Evolutionary conservation across 2,888 invertebrate species (phyloP), one percentile per base, ranked within the genome.

Genomic region (Drosophila anomelani): DNA sequence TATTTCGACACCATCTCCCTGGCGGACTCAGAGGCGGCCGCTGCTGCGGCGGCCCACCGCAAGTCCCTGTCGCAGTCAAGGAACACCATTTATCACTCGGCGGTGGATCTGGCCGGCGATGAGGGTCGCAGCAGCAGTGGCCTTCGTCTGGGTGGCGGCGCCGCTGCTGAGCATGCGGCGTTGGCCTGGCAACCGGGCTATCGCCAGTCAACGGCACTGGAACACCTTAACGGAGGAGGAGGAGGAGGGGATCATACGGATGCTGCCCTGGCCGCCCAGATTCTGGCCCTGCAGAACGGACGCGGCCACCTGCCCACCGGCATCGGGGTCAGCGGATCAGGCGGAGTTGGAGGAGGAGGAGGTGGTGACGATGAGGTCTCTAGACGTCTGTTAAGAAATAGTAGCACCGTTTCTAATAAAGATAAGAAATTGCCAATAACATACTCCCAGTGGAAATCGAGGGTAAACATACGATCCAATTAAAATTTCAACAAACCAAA

Each of bases 361-460:
- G 76, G 75, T 62, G 75, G 73, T 77, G 84, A 83, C 82, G 92
- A 93, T 91, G 94, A 94, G 94, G 94, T 94, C 92, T 93, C 93
- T 93, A 93, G 91, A 90, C 92, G 92, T 91, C 93, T 93, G 80
- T 90, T 92, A 84, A 84, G 89, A 90, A 91, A 91, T 90, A 92
- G 82, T 92, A 92, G 89, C 87, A 88, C 89, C 88, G 90, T 89
- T 90, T 88, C 88, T 88, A 91, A 86, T 92, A 92, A 90, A 91
- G 90, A 92, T 92, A 92, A 92, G 91, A 92, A 92, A 92, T 93
- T 93, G 93, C 94, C 93, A 92, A 93, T 93, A 92, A 94, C 94
- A 89, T 94, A 94, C 93, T 93, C 93, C 92, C 94, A 94, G 93
- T 94, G 94, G 94, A 94, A 93, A 93, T 93, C 93, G 93, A 93